phyloP scores from a whole-genome alignment of 2,113 vertebrate genomes.

The Odobenus rosmarus region DNA sequence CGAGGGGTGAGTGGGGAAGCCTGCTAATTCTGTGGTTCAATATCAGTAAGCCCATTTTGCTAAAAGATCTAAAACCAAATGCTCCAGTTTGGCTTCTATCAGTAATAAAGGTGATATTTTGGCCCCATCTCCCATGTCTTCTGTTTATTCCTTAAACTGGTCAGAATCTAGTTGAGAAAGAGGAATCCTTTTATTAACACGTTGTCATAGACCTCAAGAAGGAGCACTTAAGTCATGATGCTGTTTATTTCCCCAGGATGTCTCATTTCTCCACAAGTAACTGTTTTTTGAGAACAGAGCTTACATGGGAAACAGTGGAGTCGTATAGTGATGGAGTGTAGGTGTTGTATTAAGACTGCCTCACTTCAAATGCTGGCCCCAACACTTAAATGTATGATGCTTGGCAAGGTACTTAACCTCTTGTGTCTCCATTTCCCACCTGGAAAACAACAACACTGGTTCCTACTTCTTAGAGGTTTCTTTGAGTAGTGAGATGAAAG shows the following conservation, averaged over 20 bases:
- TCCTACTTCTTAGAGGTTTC: background rate
- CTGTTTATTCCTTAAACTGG: background rate
- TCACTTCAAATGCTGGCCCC: background rate
- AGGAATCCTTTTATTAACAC: background rate
- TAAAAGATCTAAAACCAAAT: background rate
- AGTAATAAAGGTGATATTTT: background rate
- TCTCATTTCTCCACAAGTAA: background rate
- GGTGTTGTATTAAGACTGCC: background rate
- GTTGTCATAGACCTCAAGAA: background rate
- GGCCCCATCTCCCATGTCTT: background rate
- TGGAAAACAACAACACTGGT: background rate
- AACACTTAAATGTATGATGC: too few relatives aligned
- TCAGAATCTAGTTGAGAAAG: background rate
- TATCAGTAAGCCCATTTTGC: background rate
- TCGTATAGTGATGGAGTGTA: rapidly evolving
- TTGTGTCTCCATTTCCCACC: background rate
- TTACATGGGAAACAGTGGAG: background rate
- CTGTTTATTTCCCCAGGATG: background rate
- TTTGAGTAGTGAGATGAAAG: background rate
- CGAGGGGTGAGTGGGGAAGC: background rate
- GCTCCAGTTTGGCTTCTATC: background rate
- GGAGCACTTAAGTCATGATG: background rate
- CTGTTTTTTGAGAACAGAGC: background rate
- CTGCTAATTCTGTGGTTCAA: background rate
- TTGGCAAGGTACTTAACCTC: background rate